Evolutionary conservation across 2,888 invertebrate genomes (phyloP).

Genomic region (Neoaliturus tenellus): DNA sequence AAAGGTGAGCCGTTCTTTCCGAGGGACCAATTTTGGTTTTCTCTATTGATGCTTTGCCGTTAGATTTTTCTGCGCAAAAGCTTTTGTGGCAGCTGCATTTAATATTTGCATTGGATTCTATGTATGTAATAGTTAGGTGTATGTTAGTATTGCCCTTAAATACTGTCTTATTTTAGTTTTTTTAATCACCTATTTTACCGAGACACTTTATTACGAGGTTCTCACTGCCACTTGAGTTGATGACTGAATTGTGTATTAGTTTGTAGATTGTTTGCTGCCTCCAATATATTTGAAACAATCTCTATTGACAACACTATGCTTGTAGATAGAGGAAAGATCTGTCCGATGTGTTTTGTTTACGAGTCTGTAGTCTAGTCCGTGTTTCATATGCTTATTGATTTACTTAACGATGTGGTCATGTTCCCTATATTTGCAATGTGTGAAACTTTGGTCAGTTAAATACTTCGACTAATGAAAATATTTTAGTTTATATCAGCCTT

Average conservation of each 20-base stretch:
- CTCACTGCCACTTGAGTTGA: slow-evolving; percentile 9
- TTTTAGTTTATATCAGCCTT: too few relatives aligned
- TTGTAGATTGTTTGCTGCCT: slow-evolving; percentile 52
- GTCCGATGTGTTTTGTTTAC: slow-evolving; percentile 11
- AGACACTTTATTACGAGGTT: slow-evolving; percentile 36
- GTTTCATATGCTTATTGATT: slow-evolving; percentile 13
- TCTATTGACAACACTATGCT: slow-evolving; percentile 36
- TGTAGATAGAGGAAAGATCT: slow-evolving; percentile 36
- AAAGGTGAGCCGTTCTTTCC: slow-evolving; percentile 15
- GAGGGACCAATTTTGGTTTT: slow-evolving; percentile 35
- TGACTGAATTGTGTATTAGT: slow-evolving; percentile 37
- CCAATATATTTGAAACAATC: background rate
- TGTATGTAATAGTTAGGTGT: slow-evolving; percentile 52
- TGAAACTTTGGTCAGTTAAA: background rate
- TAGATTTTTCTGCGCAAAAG: slow-evolving; percentile 56
- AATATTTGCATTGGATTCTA: slow-evolving; percentile 38
- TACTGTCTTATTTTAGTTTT: slow-evolving; percentile 34
- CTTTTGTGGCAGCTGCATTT: slow-evolving; percentile 58
- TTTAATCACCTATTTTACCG: slow-evolving; percentile 38
- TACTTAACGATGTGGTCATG: slow-evolving; percentile 7
- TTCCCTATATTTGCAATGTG: background rate
- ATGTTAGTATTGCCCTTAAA: slow-evolving; percentile 50
- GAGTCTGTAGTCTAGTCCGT: slow-evolving; percentile 37
- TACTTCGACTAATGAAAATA: background rate
- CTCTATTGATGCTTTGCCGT: slow-evolving; percentile 53